Evolutionary conservation across 1,140 invertebrate species (phyloP).

Genomic region (Calliphora vicina): DNA sequence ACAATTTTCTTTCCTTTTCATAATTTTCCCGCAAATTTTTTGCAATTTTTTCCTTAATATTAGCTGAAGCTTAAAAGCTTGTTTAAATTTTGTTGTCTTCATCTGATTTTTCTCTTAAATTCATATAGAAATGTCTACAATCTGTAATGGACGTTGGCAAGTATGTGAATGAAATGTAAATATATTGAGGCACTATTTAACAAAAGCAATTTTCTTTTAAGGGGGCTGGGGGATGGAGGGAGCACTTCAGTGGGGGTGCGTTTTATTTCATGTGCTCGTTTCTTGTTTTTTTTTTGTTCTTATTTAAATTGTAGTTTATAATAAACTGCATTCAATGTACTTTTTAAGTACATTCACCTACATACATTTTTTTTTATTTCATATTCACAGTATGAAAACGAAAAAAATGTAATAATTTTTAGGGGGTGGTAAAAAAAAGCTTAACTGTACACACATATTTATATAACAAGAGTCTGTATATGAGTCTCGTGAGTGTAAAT

Average conservation of each 20-base stretch:
- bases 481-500: background rate
- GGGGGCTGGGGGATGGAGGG: background rate
- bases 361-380: background rate
- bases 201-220: background rate
- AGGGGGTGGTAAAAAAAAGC: background rate
- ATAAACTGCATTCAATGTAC: slow-evolving; percentile 7
- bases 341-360: slow-evolving; percentile 29
- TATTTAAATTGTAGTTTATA: slow-evolving; percentile 19
- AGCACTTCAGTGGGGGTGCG: background rate
- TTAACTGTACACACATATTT: background rate
- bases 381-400: background rate
- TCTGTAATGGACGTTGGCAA: background rate
- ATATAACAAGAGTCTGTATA: background rate
- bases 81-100: too few relatives aligned
- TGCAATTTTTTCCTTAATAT: too few relatives aligned
- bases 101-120: too few relatives aligned
- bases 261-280: too few relatives aligned
- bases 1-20: too few relatives aligned
- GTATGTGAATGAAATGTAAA: background rate
- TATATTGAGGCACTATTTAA: background rate
- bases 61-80: too few relatives aligned
- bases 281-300: background rate
- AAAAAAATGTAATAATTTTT: background rate
- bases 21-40: too few relatives aligned
- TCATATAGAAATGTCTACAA: too few relatives aligned